phyloP scores from a whole-genome alignment of 2,888 invertebrate species.

The Leucoma salicis region DNA sequence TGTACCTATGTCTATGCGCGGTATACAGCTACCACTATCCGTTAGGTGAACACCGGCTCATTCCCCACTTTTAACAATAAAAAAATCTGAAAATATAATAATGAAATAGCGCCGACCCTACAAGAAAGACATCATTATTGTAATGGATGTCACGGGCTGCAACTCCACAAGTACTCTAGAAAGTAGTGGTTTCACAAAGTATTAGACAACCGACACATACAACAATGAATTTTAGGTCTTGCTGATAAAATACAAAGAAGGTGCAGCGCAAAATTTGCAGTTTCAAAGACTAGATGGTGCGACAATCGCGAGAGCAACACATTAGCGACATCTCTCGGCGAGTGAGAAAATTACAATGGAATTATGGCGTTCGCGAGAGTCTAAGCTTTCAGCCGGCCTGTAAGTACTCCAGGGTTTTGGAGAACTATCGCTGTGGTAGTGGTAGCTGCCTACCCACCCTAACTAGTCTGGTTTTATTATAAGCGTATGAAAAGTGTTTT shows the following conservation, averaged over 20 bases:
- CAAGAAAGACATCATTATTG: conserved; percentile 68
- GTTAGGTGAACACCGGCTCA: no score
- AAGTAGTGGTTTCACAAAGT: conserved; percentile 51
- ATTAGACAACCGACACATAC: conserved; percentile 5
- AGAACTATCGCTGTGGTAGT: conserved; percentile 1
- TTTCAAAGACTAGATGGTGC: conserved; percentile 61
- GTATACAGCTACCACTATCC: no score
- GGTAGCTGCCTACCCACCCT: no score
- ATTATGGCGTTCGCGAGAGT: conserved; percentile 62
- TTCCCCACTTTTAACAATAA: no score
- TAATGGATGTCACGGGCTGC: conserved; percentile 80
- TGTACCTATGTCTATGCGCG: no score
- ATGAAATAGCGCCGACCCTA: conserved; percentile 61
- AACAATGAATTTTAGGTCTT: conserved; percentile 29
- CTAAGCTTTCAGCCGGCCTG: conserved; percentile 42
- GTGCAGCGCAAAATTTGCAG: conserved; percentile 40
- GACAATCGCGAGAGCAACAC: conserved; percentile 69
- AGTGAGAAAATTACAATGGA: conserved; percentile 75
- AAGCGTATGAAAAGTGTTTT: no score
- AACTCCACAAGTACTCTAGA: conserved; percentile 72
- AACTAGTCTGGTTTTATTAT: no score
- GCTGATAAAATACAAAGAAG: conserved; percentile 18
- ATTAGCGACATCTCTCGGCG: conserved; percentile 76
- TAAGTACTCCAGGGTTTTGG: conserved; percentile 18
- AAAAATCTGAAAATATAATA: neutral